phyloP scores from a whole-genome alignment of 2,113 vertebrate species.

The Actinemys pallida region DNA sequence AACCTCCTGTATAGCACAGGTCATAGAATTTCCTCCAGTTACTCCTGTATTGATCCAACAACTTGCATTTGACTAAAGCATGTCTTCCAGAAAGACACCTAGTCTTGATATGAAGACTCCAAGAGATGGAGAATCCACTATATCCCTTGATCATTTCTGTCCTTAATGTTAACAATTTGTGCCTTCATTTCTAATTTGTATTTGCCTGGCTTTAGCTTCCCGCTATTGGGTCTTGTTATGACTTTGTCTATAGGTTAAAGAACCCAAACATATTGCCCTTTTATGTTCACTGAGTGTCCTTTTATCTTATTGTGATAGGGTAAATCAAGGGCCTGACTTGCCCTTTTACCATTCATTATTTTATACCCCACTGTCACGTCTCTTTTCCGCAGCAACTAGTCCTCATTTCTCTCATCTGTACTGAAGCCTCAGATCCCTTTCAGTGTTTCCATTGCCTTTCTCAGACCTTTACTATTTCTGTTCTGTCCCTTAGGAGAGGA shows the following conservation, averaged over 20 bases:
- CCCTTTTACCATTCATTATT: conserved; percentile 56
- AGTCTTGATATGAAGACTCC: background rate
- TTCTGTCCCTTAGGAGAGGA: conserved; percentile 47
- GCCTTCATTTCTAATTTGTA: conserved; percentile 52
- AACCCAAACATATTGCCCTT: conserved; percentile 31
- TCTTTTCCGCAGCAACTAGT: conserved; percentile 59
- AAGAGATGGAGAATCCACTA: background rate
- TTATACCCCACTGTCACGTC: conserved; percentile 39
- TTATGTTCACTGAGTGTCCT: conserved; percentile 27
- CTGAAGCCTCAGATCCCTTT: conserved; percentile 48
- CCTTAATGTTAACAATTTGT: background rate
- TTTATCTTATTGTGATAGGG: conserved; percentile 19
- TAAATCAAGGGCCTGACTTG: conserved; percentile 38
- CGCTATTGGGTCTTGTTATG: conserved; percentile 14
- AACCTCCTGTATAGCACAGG: rapidly evolving
- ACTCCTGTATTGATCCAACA: background rate
- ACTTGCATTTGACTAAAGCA: background rate
- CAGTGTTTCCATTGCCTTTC: conserved; percentile 44
- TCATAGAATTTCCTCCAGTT: background rate
- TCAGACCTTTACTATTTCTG: background rate
- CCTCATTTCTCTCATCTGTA: conserved; percentile 54
- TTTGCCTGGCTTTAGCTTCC: conserved; percentile 39
- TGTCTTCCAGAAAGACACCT: conserved; percentile 17
- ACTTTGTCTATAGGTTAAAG: conserved; percentile 50
- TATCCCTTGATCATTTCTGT: background rate